Percentiles rank a stretch among this genome's conserved stretches.
phyloP scores from a whole-genome alignment of 2,113 vertebrate genomes.

The Oxygymnocypris stewartii region DNA sequence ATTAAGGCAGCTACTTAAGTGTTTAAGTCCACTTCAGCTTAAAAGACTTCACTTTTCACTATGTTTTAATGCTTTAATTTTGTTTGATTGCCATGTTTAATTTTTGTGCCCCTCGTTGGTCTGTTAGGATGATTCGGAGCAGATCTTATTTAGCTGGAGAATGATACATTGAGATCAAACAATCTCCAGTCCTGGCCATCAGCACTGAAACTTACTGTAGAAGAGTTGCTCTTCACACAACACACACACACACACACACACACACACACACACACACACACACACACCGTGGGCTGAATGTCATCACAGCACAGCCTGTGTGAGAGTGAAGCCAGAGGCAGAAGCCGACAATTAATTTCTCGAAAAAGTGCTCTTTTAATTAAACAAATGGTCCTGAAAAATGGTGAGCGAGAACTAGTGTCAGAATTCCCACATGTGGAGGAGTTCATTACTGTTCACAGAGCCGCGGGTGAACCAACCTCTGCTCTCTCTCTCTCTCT shows the following conservation, averaged over 20 bases:
- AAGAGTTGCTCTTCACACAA: neutral
- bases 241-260: neutral
- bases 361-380: constrained; percentile 74
- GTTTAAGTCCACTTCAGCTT: too few species aligned
- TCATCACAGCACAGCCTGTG: constrained; percentile 54
- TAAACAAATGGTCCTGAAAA: constrained; percentile 70
- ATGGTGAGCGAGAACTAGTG: constrained; percentile 56
- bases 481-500: neutral
- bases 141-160: too few species aligned
- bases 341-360: constrained; percentile 62
- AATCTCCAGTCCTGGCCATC: neutral
- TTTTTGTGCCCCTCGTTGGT: too few species aligned
- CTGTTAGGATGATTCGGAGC: too few species aligned
- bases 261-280: neutral
- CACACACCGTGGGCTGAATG: constrained; percentile 55
- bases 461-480: constrained; percentile 58
- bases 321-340: constrained; percentile 62
- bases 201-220: neutral
- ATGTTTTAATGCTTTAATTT: too few species aligned
- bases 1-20: too few species aligned
- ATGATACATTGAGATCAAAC: neutral
- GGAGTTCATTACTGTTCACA: constrained; percentile 72
- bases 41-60: too few species aligned
- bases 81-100: too few species aligned
- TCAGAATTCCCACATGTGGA: constrained; percentile 62